Evolutionary conservation across 2,113 vertebrate species (phyloP).

Genomic region (Regulus satrapa): DNA sequence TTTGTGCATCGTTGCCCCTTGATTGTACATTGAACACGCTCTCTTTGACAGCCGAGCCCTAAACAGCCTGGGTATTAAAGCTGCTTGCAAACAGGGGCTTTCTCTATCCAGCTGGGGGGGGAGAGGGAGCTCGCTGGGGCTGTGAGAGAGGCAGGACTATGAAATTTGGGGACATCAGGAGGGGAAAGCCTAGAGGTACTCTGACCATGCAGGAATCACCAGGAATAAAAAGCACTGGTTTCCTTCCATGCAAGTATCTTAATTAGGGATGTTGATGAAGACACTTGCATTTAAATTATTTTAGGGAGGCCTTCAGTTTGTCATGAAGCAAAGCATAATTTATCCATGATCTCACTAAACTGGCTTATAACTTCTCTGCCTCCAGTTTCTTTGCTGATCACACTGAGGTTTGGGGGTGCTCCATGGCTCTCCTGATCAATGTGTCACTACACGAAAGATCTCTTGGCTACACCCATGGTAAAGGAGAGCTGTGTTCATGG

Average conservation of each 20-base stretch:
- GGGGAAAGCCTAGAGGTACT: background rate
- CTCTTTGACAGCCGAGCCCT: slow-evolving; percentile 39
- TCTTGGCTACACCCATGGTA: background rate
- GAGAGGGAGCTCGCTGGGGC: background rate
- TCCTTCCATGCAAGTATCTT: slow-evolving; percentile 51
- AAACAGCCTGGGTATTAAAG: slow-evolving; percentile 13
- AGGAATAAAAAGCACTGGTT: background rate
- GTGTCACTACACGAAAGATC: background rate
- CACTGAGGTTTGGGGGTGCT: background rate
- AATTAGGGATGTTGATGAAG: slow-evolving; percentile 40
- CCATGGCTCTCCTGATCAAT: background rate
- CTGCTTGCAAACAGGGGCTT: background rate
- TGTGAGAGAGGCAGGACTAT: background rate
- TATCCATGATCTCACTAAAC: background rate
- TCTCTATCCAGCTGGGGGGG: background rate
- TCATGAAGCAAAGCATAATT: background rate
- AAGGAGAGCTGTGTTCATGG: background rate
- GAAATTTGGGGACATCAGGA: background rate
- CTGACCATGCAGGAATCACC: background rate
- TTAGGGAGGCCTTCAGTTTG: slow-evolving; percentile 16
- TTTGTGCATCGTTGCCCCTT: slow-evolving; percentile 57
- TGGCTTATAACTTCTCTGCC: background rate
- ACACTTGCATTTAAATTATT: slow-evolving; percentile 53
- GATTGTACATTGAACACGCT: slow-evolving; percentile 39
- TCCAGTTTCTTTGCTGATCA: background rate